Evolutionary conservation across 2,113 vertebrate species (phyloP).

Genomic region (Trachemys scripta): DNA sequence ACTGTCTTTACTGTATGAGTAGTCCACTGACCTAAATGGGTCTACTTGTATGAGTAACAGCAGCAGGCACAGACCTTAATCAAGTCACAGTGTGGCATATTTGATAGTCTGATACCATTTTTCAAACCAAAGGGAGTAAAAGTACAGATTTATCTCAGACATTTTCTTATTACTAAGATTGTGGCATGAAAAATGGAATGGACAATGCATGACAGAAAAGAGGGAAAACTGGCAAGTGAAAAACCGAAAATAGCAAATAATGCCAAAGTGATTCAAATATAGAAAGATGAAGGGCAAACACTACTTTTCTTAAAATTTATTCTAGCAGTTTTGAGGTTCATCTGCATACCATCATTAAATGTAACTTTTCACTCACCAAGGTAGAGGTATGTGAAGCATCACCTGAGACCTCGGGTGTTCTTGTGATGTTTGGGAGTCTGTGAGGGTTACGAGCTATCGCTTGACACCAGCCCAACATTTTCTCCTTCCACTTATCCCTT

Average conservation of each 20-base stretch:
- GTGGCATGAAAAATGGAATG: slow-evolving; percentile 43
- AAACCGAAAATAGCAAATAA: background rate
- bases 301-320: background rate
- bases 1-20: slow-evolving; percentile 46
- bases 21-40: slow-evolving; percentile 13
- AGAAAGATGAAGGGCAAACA: background rate
- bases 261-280: background rate
- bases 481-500: slow-evolving; percentile 86
- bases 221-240: background rate
- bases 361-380: slow-evolving; percentile 81
- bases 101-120: background rate
- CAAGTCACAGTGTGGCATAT: background rate
- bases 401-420: slow-evolving; percentile 82
- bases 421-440: slow-evolving; percentile 83
- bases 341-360: slow-evolving; percentile 56
- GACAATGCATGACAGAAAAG: slow-evolving; percentile 15
- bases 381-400: slow-evolving; percentile 78
- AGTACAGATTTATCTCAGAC: background rate
- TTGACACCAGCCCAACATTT: slow-evolving; percentile 88
- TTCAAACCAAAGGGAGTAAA: background rate
- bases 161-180: slow-evolving; percentile 26
- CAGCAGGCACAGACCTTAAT: slow-evolving; percentile 22
- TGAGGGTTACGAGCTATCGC: slow-evolving; percentile 86
- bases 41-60: slow-evolving; percentile 8
- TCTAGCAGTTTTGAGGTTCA: slow-evolving; percentile 7